phyloP scores from a whole-genome alignment of 2,113 vertebrate species.

The Podocnemis expansa region DNA sequence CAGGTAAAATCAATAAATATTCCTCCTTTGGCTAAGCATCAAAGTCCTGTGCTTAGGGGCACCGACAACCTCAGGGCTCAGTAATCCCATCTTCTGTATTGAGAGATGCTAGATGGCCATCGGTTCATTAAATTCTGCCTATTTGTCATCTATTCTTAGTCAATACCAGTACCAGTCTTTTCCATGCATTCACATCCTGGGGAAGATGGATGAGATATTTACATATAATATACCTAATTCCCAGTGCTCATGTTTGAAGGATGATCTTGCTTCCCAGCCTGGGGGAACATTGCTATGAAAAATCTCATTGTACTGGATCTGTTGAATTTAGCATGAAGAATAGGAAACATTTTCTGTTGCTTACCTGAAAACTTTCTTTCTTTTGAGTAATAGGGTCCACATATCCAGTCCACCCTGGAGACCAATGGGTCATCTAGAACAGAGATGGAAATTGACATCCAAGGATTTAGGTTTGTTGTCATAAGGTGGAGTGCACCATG shows the following conservation, averaged over 20 bases:
- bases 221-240: background rate
- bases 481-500: background rate
- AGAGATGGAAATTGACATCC: background rate
- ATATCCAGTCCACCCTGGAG: background rate
- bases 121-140: no score
- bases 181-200: background rate
- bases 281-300: background rate
- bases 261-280: background rate
- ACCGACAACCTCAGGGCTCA: background rate
- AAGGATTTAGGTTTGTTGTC: background rate
- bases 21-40: no score
- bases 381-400: background rate
- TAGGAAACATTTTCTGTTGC: background rate
- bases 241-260: slow-evolving; percentile 14
- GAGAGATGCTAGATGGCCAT: no score
- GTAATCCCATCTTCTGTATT: no score
- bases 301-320: background rate
- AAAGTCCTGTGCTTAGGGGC: no score
- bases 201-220: background rate
- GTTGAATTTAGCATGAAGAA: background rate
- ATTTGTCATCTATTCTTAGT: background rate
- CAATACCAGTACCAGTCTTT: background rate
- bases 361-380: slow-evolving; percentile 7
- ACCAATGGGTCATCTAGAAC: background rate
- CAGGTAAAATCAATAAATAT: no score